phyloP scores from a whole-genome alignment of 2,113 vertebrate species.

The Lynx canadensis region DNA sequence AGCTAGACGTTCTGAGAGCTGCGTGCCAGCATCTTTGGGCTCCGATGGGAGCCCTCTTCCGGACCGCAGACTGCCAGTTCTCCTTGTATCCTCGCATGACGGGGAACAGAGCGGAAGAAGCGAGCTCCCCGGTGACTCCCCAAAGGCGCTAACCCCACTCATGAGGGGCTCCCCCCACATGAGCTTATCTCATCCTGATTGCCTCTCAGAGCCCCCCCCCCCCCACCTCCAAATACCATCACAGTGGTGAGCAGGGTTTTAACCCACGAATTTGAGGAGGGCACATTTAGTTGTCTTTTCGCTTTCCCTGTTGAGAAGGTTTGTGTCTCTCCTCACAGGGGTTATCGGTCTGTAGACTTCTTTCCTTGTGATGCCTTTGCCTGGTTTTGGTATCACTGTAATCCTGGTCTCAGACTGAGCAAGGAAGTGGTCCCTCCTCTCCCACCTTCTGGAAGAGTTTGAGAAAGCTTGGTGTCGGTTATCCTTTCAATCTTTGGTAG shows the following conservation, averaged over 20 bases:
- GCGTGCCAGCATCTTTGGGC: neutral
- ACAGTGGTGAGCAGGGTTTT: neutral
- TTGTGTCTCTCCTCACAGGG: neutral
- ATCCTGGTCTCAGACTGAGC: neutral
- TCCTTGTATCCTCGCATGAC: neutral
- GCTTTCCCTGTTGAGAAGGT: neutral
- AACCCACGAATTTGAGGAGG: neutral
- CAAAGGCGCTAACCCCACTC: neutral
- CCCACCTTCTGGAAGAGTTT: neutral
- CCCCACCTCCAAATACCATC: neutral
- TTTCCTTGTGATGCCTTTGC: neutral
- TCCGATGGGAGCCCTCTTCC: neutral
- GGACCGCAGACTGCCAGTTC: no score
- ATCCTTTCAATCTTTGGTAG: neutral
- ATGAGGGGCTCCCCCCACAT: neutral
- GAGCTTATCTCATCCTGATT: neutral
- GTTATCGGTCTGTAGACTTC: neutral
- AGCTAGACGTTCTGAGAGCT: neutral
- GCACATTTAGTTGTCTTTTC: neutral
- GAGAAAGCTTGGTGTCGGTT: neutral
- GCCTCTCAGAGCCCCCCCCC: neutral
- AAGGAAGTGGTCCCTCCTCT: neutral
- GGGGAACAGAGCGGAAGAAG: neutral
- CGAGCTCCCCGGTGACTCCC: neutral
- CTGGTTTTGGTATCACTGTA: neutral